Evolutionary conservation across 2,113 vertebrate genomes (phyloP).

Genomic region (Poeciliopsis retropinna): DNA sequence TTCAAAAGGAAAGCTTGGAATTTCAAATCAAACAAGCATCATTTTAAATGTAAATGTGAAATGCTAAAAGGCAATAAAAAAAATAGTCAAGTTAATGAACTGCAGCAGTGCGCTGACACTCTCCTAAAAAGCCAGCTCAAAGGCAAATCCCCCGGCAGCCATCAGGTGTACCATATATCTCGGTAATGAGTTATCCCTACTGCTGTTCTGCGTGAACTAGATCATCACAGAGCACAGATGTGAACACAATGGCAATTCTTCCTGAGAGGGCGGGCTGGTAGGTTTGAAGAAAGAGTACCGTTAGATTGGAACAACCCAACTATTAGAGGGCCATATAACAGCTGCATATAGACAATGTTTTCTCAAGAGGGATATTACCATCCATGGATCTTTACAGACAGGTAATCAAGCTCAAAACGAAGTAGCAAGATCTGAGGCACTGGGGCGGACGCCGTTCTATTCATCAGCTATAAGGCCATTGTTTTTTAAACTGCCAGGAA

Average conservation of each 20-base stretch:
- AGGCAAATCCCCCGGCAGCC: conserved; percentile 2
- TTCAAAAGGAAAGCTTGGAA: background rate
- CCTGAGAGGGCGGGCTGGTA: background rate
- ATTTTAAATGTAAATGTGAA: background rate
- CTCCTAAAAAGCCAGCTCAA: conserved; percentile 9
- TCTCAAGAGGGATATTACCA: conserved; percentile 21
- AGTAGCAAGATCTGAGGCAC: conserved; percentile 16
- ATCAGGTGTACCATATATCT: conserved; percentile 19
- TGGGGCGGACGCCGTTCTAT: conserved; percentile 17
- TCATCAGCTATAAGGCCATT: conserved; percentile 13
- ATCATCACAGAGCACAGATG: conserved; percentile 35
- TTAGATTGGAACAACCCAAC: conserved; percentile 17
- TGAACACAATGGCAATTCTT: conserved; percentile 21
- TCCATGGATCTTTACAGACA: conserved; percentile 16
- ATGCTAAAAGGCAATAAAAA: background rate
- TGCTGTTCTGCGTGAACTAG: conserved; percentile 16
- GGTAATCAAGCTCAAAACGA: conserved; percentile 11
- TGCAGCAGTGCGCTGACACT: background rate
- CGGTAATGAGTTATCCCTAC: conserved; percentile 27
- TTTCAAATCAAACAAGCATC: background rate
- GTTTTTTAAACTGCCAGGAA: too few relatives aligned
- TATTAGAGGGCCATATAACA: conserved; percentile 13
- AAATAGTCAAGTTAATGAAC: background rate
- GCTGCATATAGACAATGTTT: conserved; percentile 7
- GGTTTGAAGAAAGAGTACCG: conserved; percentile 11